Percentiles rank a stretch among this genome's conserved stretches.
phyloP scores from a whole-genome alignment of 2,113 vertebrate genomes.

The Macrotus californicus region DNA sequence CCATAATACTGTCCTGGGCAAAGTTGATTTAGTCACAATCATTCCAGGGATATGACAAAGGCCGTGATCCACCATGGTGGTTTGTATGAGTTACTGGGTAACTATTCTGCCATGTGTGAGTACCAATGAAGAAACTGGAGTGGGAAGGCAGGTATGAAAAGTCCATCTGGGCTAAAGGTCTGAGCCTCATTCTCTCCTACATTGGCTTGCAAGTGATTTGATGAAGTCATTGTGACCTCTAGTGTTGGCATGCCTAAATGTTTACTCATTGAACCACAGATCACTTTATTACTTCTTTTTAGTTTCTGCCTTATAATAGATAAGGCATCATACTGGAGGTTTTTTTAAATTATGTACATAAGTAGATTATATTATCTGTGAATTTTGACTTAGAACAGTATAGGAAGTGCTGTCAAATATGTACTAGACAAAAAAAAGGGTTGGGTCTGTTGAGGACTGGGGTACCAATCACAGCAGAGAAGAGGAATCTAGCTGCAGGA shows the following conservation, averaged over 20 bases:
- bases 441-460: background rate
- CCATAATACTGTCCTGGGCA: background rate
- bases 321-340: background rate
- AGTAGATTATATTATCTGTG: background rate
- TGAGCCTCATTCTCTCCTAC: background rate
- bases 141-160: background rate
- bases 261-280: background rate
- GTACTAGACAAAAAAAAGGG: background rate
- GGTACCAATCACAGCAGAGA: background rate
- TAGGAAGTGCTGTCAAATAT: background rate
- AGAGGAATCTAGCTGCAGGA: background rate
- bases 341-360: background rate
- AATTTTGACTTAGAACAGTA: background rate
- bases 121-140: background rate
- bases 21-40: background rate
- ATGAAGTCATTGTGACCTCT: background rate
- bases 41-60: background rate
- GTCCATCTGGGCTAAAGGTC: background rate
- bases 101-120: background rate
- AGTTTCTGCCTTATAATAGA: background rate
- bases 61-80: background rate
- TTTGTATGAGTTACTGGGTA: background rate
- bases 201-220: background rate
- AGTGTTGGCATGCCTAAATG: background rate
- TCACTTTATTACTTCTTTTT: background rate